These are phyloP conservation scores for Escarpia spicata DNA, from an alignment of 2,888 invertebrate genomes.

Conservation along the genomic window DNA sequence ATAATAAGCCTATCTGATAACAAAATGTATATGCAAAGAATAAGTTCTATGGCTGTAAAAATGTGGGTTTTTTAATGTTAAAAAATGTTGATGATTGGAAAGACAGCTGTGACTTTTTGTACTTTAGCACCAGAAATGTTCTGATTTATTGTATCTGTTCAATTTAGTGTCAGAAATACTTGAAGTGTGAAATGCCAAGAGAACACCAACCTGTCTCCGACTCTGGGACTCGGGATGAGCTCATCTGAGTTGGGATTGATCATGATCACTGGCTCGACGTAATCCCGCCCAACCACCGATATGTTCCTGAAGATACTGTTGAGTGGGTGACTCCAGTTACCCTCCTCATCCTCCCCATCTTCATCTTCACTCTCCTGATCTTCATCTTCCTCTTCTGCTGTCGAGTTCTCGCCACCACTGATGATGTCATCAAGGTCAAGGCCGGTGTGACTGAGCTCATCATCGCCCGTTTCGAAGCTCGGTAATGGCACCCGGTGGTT, in stretches of 20 bases:
- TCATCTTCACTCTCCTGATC: neutral
- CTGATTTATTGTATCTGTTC: too few relatives aligned
- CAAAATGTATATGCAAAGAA: too few relatives aligned
- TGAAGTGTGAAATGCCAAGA: neutral
- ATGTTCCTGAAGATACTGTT: conserved; percentile 28
- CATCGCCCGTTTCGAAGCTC: conserved; percentile 17
- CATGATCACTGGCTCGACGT: conserved; percentile 37
- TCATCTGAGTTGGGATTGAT: conserved; percentile 34
- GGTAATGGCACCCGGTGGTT: conserved; percentile 29
- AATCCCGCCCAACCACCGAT: conserved; percentile 34
- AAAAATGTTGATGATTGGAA: too few relatives aligned
- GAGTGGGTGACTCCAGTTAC: neutral
- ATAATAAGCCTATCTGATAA: too few relatives aligned
- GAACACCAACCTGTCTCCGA: conserved; percentile 38
- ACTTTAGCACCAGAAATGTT: too few relatives aligned
- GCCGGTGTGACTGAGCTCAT: neutral
- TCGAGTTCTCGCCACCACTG: neutral
- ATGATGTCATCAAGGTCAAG: conserved; percentile 24
- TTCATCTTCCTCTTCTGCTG: conserved; percentile 17
- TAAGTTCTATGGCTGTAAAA: too few relatives aligned
- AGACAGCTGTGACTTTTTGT: neutral
- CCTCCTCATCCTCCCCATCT: neutral
- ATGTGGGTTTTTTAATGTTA: too few relatives aligned
- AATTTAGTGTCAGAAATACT: neutral
- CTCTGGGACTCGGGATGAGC: conserved; percentile 17